Conservation (phyloP, 2,797 vertebrate species). For the Adrianichthys oophorus region DNA sequence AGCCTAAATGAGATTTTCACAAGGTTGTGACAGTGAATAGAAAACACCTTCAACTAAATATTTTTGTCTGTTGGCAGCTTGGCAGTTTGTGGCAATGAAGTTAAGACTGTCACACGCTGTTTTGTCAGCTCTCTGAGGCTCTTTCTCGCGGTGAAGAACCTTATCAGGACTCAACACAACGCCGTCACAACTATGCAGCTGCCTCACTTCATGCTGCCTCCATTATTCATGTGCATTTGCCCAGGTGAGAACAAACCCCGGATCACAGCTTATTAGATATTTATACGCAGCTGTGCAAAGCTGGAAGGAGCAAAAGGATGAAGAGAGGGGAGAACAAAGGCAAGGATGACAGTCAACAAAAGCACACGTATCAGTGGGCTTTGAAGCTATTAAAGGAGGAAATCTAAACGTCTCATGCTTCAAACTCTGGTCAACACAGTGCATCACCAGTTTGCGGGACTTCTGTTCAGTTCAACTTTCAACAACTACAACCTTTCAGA, state of each 20-base stretch:
- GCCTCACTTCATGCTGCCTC: constrained; percentile 48
- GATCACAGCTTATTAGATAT: constrained; percentile 77
- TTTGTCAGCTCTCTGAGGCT: constrained; percentile 65
- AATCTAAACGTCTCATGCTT: too few species aligned
- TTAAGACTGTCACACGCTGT: constrained; percentile 71
- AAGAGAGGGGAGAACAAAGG: constrained; percentile 25
- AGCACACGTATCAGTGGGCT: constrained; percentile 20
- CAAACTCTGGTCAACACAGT: too few species aligned
- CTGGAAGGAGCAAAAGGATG: constrained; percentile 23
- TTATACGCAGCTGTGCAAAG: constrained; percentile 49
- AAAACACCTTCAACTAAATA: constrained; percentile 45
- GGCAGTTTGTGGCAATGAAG: constrained; percentile 57
- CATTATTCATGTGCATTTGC: constrained; percentile 79
- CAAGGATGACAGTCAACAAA: constrained; percentile 19
- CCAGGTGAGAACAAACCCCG: constrained; percentile 75
- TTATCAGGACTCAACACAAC: constrained; percentile 70
- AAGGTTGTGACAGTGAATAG: constrained; percentile 48
- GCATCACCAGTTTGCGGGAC: too few species aligned
- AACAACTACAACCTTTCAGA: too few species aligned
- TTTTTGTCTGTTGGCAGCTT: constrained; percentile 45
- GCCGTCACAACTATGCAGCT: constrained; percentile 40
- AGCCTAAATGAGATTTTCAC: constrained; percentile 50
- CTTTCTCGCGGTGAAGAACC: constrained; percentile 47
- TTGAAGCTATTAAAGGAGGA: too few species aligned
- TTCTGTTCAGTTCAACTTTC: too few species aligned